phyloP scores from a whole-genome alignment of 1,140 invertebrate species.

The Andricus grossulariae region DNA sequence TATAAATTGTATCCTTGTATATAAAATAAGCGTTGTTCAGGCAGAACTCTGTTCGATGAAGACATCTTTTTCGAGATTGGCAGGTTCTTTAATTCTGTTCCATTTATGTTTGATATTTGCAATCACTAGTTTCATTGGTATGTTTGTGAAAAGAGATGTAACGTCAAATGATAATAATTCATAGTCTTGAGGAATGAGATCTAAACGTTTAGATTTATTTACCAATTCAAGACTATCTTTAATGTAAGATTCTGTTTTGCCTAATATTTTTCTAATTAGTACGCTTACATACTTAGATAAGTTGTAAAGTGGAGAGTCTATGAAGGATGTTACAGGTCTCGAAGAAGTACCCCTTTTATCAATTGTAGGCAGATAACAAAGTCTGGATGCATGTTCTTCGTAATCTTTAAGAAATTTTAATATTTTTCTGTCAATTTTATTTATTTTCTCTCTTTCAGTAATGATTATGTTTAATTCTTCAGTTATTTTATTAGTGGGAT shows the following conservation, averaged over 20 bases:
- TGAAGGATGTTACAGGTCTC: not conserved
- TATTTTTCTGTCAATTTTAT: too few species aligned
- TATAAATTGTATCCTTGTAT: not conserved
- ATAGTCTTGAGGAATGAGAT: not conserved
- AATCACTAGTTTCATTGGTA: not conserved
- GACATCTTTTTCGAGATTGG: not conserved
- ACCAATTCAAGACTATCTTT: not conserved
- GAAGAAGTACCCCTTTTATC: not conserved
- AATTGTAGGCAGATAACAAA: not conserved
- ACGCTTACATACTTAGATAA: not conserved
- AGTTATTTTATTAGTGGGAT: too few species aligned
- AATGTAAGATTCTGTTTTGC: not conserved
- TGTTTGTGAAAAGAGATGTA: too few species aligned
- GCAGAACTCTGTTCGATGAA: not conserved
- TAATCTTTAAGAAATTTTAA: too few species aligned
- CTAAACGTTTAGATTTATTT: not conserved
- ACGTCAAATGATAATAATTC: constrained; percentile 16
- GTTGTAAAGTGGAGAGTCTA: not conserved
- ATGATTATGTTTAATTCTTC: too few species aligned
- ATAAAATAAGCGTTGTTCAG: not conserved
- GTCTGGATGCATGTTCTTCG: not conserved
- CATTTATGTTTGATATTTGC: not conserved
- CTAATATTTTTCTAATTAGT: not conserved
- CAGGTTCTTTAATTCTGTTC: constrained; percentile 5
- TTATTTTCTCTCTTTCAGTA: too few species aligned